Evolutionary conservation across 2,113 vertebrate genomes (phyloP).

Genomic region (Tetraodon nigroviridis): DNA sequence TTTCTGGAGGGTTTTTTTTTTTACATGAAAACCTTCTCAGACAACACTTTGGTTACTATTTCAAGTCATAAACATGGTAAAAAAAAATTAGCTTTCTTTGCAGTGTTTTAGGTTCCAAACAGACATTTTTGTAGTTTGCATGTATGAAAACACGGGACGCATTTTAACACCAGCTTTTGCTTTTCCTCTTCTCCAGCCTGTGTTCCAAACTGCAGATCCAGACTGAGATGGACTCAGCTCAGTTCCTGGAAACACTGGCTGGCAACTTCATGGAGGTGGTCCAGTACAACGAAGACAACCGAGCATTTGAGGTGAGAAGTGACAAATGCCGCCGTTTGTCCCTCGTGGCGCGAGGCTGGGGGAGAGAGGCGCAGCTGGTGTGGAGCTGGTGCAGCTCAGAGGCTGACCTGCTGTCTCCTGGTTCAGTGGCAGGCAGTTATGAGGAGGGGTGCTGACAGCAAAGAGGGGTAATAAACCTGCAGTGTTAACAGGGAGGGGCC

Average conservation of each 20-base stretch:
- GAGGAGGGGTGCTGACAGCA: slow-evolving; percentile 17
- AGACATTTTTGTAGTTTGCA: too few relatives aligned
- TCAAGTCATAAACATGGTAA: too few relatives aligned
- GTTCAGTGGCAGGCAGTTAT: slow-evolving; percentile 42
- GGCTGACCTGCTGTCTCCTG: slow-evolving; percentile 17
- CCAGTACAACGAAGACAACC: slow-evolving; percentile 70
- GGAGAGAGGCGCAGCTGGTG: slow-evolving; percentile 3
- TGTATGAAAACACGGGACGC: too few relatives aligned
- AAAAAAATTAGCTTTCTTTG: too few relatives aligned
- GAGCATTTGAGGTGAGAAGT: slow-evolving; percentile 66
- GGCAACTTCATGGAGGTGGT: slow-evolving; percentile 70
- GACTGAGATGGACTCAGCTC: slow-evolving; percentile 59
- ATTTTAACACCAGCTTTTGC: neutral
- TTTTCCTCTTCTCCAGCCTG: slow-evolving; percentile 46
- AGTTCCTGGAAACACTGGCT: slow-evolving; percentile 65
- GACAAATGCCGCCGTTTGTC: neutral
- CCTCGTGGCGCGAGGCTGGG: neutral
- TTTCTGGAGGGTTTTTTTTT: too few relatives aligned
- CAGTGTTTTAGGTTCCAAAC: too few relatives aligned
- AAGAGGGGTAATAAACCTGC: slow-evolving; percentile 29
- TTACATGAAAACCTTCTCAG: too few relatives aligned
- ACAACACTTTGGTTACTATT: too few relatives aligned
- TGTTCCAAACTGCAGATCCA: slow-evolving; percentile 62
- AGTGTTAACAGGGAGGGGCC: slow-evolving; percentile 28
- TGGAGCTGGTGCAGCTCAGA: slow-evolving; percentile 6